A percentile compares a stretch with the other conserved stretches of the same genome.
Conservation (phyloP, 2,797 vertebrate species). For the Pempheris klunzingeri region DNA sequence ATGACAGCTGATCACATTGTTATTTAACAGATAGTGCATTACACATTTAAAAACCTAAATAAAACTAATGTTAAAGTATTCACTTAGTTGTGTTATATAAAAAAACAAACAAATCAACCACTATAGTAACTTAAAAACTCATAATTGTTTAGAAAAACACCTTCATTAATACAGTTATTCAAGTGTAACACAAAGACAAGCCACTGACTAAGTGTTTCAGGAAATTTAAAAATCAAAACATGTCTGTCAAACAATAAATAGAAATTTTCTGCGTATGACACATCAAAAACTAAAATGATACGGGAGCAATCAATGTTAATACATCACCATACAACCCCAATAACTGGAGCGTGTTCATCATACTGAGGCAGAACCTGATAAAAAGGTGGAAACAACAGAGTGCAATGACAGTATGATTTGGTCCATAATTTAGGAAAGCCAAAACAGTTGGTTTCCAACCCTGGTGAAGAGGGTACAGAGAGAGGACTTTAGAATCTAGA, state of each 20-base stretch:
- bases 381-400: conserved; percentile 58
- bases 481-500: conserved; percentile 26
- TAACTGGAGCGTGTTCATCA: conserved; percentile 11
- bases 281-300: conserved; percentile 10
- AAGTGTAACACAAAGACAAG: conserved; percentile 21
- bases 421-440: conserved; percentile 50
- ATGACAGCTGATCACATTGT: conserved; percentile 32
- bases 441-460: conserved; percentile 22
- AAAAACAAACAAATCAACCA: conserved; percentile 24
- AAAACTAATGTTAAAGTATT: conserved; percentile 46
- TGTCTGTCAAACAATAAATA: conserved; percentile 51
- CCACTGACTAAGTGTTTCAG: conserved; percentile 27
- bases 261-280: conserved; percentile 17
- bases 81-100: conserved; percentile 45
- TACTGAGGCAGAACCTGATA: conserved; percentile 42
- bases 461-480: conserved; percentile 38
- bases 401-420: conserved; percentile 57
- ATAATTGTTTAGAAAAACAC: conserved; percentile 55
- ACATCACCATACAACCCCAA: conserved; percentile 5
- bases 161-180: conserved; percentile 57
- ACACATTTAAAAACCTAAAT: conserved; percentile 40
- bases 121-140: conserved; percentile 24
- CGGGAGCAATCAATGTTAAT: not conserved
- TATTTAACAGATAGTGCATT: conserved; percentile 31
- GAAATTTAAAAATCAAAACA: conserved; percentile 27